A percentile compares a stretch with the other conserved stretches of the same genome.
phyloP scores from a whole-genome alignment of 2,888 invertebrate species.

The Anorthoa munda region DNA sequence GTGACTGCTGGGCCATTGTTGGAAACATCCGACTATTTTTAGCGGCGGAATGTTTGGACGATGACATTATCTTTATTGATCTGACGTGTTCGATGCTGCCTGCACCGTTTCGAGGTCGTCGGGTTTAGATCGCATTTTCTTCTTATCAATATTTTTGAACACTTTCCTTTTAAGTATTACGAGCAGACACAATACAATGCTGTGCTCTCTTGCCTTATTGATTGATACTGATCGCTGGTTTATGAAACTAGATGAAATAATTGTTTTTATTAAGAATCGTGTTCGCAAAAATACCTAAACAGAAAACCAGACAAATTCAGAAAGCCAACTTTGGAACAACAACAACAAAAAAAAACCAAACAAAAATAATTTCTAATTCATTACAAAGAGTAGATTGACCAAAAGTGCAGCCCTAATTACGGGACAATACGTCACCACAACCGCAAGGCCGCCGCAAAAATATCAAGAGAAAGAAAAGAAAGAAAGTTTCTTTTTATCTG shows the following conservation, averaged over 20 bases:
- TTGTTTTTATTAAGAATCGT: constrained; percentile 8
- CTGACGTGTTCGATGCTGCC: constrained; percentile 76
- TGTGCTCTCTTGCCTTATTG: constrained; percentile 4
- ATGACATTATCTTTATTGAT: constrained; percentile 78
- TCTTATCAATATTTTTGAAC: constrained; percentile 49
- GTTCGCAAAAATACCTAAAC: neutral
- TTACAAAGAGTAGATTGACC: constrained; percentile 43
- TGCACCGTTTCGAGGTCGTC: constrained; percentile 60
- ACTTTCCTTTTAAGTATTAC: constrained; percentile 60
- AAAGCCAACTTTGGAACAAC: constrained; percentile 1
- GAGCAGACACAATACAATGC: constrained; percentile 21
- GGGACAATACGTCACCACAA: constrained; percentile 54
- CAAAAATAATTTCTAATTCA: constrained; percentile 18
- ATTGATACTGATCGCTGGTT: constrained; percentile 16
- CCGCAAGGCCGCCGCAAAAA: constrained; percentile 64
- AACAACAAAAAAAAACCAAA: constrained; percentile 10
- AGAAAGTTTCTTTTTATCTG: constrained; percentile 73
- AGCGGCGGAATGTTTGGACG: constrained; percentile 64
- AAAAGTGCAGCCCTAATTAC: constrained; percentile 58
- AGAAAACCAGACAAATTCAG: constrained; percentile 25
- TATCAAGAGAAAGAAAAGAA: constrained; percentile 73
- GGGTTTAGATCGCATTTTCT: constrained; percentile 48
- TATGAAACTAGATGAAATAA: neutral
- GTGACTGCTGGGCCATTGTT: constrained; percentile 73
- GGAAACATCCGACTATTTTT: constrained; percentile 69